A percentile compares a stretch with the other conserved stretches of the same genome.
phyloP scores from a whole-genome alignment of 2,797 vertebrate genomes.

The Phalanger gymnotis region DNA sequence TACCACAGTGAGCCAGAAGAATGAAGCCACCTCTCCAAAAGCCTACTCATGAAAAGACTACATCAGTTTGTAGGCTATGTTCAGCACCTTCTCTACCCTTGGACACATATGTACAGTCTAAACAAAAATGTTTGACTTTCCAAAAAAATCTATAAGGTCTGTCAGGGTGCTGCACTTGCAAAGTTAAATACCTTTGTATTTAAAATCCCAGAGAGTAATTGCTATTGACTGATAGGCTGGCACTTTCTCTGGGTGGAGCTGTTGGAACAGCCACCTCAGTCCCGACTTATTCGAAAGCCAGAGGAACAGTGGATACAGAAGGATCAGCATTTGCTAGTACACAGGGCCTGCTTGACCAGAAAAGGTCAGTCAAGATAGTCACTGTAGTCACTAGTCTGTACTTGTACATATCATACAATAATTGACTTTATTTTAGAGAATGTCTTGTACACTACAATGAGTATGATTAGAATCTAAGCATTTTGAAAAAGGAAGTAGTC shows the following conservation, averaged over 20 bases:
- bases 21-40: background rate
- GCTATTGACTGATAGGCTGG: conserved; percentile 62
- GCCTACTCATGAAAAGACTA: background rate
- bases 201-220: conserved; percentile 39
- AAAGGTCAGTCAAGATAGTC: conserved; percentile 54
- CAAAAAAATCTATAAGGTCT: conserved; percentile 47
- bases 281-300: conserved; percentile 59
- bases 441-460: background rate
- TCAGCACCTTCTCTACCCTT: background rate
- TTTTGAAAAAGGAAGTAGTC: too few species aligned
- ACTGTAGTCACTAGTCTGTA: conserved; percentile 65
- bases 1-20: background rate
- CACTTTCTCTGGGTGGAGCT: conserved; percentile 57
- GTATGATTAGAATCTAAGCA: conserved; percentile 34
- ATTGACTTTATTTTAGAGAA: background rate
- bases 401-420: conserved; percentile 26
- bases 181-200: conserved; percentile 60
- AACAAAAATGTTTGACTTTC: conserved; percentile 41
- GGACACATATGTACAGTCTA: background rate
- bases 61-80: background rate
- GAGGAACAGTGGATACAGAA: conserved; percentile 35
- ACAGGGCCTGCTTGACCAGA: conserved; percentile 55
- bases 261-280: conserved; percentile 18
- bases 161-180: background rate
- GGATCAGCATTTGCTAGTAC: conserved; percentile 33